Percentiles rank a stretch among this genome's conserved stretches.
Conservation (phyloP, 2,113 vertebrate species). For the Scopus umbretta region DNA sequence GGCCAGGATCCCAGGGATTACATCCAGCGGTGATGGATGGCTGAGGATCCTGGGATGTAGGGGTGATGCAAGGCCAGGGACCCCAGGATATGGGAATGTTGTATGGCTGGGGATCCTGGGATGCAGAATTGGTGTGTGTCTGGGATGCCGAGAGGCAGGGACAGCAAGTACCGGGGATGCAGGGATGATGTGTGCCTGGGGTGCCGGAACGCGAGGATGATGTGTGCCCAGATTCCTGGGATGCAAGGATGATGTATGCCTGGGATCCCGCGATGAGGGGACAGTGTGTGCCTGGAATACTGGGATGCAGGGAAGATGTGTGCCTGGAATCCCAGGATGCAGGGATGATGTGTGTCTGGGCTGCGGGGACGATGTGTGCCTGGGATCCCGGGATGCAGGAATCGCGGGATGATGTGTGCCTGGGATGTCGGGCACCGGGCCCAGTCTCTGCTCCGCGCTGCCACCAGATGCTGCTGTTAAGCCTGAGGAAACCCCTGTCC, state of each 20-base stretch:
- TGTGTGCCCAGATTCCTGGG: too few species aligned
- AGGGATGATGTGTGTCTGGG: not conserved
- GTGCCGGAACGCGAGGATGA: not conserved
- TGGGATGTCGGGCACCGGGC: fast-evolving
- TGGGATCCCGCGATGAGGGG: too few species aligned
- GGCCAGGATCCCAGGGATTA: not conserved
- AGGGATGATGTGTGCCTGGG: not conserved
- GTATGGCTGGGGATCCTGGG: too few species aligned
- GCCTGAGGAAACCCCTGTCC: not conserved
- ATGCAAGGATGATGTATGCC: not conserved
- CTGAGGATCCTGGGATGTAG: not conserved
- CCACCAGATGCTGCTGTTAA: not conserved
- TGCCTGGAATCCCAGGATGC: not conserved
- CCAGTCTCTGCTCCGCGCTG: not conserved
- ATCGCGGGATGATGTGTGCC: not conserved
- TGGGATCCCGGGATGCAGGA: not conserved
- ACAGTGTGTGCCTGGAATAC: not conserved
- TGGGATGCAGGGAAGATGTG: too few species aligned
- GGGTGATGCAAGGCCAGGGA: not conserved
- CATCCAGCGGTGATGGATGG: too few species aligned
- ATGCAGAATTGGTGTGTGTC: too few species aligned
- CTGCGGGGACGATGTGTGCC: too few species aligned
- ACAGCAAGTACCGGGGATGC: not conserved
- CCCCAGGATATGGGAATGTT: not conserved
- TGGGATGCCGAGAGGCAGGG: not conserved